Evolutionary conservation across 2,888 invertebrate genomes (phyloP).

Genomic region (Brenthis hecate): DNA sequence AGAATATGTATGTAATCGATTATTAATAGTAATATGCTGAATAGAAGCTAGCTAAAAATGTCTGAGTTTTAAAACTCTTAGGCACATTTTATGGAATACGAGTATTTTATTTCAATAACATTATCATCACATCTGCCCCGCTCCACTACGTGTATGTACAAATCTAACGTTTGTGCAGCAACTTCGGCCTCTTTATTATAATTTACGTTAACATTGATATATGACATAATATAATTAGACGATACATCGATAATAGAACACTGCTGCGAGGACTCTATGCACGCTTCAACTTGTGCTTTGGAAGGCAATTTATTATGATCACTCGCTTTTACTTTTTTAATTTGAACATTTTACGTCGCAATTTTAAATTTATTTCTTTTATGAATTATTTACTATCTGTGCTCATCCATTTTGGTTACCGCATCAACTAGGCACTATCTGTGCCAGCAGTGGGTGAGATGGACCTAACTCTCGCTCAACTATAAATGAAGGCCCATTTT

Average conservation of each 20-base stretch:
- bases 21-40: constrained; percentile 35
- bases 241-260: constrained; percentile 35
- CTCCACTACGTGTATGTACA: constrained; percentile 68
- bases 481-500: constrained; percentile 9
- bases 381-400: background rate
- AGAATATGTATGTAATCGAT: constrained; percentile 38
- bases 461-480: background rate
- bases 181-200: constrained; percentile 34
- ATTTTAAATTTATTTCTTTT: constrained; percentile 9
- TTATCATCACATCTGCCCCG: constrained; percentile 62
- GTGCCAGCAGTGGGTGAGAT: constrained; percentile 2
- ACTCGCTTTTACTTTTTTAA: constrained; percentile 5
- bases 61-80: constrained; percentile 65
- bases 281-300: constrained; percentile 23
- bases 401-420: background rate
- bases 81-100: constrained; percentile 72
- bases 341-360: constrained; percentile 4
- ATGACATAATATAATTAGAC: constrained; percentile 39
- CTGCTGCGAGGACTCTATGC: constrained; percentile 31
- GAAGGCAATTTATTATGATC: constrained; percentile 33
- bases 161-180: constrained; percentile 45
- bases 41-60: constrained; percentile 59
- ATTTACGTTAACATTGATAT: constrained; percentile 27
- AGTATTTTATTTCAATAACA: constrained; percentile 43
- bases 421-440: background rate